phyloP scores from a whole-genome alignment of 2,113 vertebrate species.

The Steatornis caripensis region DNA sequence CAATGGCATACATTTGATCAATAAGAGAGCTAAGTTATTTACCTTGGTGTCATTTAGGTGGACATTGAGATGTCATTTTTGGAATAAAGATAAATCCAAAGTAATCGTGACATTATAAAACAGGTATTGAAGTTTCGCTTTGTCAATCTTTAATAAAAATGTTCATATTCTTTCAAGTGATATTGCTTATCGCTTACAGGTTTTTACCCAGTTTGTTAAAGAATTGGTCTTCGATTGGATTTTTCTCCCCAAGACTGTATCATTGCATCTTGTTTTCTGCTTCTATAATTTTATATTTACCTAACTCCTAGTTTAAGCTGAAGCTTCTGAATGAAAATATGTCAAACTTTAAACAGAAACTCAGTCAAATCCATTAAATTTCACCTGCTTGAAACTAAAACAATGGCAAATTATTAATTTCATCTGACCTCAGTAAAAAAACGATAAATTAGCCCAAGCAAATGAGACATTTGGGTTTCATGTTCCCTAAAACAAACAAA shows the following conservation, averaged over 20 bases:
- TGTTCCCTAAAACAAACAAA: background rate
- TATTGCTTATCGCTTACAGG: background rate
- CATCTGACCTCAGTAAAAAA: background rate
- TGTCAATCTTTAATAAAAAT: background rate
- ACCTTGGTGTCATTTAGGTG: background rate
- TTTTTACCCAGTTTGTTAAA: background rate
- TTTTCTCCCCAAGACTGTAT: background rate
- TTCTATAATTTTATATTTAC: background rate
- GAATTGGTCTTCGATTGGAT: background rate
- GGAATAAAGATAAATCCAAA: background rate
- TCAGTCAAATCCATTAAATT: background rate
- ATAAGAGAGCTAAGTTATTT: background rate
- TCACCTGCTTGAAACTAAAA: background rate
- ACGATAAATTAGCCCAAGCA: background rate
- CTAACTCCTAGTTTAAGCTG: background rate
- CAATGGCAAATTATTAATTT: background rate
- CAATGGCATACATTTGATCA: background rate
- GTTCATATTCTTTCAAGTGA: background rate
- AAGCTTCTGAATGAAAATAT: background rate
- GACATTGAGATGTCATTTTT: background rate
- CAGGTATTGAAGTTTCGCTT: background rate
- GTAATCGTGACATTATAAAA: background rate
- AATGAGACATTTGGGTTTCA: background rate
- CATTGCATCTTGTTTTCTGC: background rate
- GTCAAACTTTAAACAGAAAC: background rate